Conservation (phyloP, 2,113 vertebrate species). For the Sebastes fasciatus region DNA sequence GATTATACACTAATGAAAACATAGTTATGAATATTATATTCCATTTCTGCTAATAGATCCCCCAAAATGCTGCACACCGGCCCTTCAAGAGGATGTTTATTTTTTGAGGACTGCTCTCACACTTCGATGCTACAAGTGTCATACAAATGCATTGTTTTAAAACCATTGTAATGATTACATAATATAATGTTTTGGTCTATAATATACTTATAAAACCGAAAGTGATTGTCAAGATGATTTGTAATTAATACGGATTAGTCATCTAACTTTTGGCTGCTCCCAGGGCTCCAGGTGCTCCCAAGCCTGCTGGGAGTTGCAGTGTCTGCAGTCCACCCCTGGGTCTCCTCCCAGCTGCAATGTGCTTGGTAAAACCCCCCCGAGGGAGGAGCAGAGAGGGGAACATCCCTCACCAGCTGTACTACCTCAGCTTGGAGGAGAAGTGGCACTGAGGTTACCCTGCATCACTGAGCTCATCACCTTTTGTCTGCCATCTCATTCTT, state of each 20-base stretch:
- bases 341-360: slow-evolving; percentile 27
- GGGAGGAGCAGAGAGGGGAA: slow-evolving; percentile 39
- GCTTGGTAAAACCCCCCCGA: slow-evolving; percentile 42
- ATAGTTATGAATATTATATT: no score
- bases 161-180: background rate
- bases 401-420: slow-evolving; percentile 47
- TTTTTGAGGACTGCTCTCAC: background rate
- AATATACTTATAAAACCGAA: background rate
- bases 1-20: no score
- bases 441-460: slow-evolving; percentile 3
- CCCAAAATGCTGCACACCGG: no score
- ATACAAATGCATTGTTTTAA: background rate
- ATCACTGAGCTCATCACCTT: slow-evolving; percentile 35
- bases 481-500: slow-evolving; percentile 3
- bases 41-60: no score
- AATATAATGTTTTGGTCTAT: no score
- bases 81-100: background rate
- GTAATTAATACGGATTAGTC: background rate
- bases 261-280: background rate
- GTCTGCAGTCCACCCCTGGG: slow-evolving; percentile 2
- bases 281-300: slow-evolving; percentile 12
- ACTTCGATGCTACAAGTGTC: background rate
- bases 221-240: background rate
- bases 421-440: slow-evolving; percentile 24
- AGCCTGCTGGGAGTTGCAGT: slow-evolving; percentile 42